Base-by-base conservation (phyloP, 2,888 invertebrate species). In the Allolobophora icterica region DNA sequence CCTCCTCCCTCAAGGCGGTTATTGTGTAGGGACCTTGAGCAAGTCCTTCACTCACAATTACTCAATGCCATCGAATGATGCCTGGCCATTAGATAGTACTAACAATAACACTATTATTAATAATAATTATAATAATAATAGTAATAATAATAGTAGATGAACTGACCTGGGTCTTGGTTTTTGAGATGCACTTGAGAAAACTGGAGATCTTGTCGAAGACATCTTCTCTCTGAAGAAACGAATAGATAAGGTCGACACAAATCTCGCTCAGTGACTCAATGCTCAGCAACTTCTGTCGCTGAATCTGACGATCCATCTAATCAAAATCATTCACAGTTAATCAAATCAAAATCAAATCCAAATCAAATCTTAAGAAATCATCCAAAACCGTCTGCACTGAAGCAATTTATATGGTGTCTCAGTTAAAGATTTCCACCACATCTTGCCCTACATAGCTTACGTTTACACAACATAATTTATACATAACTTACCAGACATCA, bases 221-320 rank as follows among this genome's bases (percentile, higher is more conserved):
- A 84, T 96, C 96, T 92, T 97, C 97, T 0, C 97, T 96, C 92
- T 98, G 96, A 94, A 96, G 97, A 91, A 97, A 96, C 35, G 96
- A 97, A 45, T 96, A 97, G 89, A 97, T 96, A 94, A 96, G 97
- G 90, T 97, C 97, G 93, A 97, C 97, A 0, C 97, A 96, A 95
- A 97, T 97, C 24, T 97, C 96, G 93, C 97, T 97, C 0, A 97
- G 96, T 89, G 96, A 96, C 93, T 96, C 96, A 30, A 96, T 96
- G 93, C 96, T 96, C 96, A 96, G 89, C 84, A 83, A 35, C 40
- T 89, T 35, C 42, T 38, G 42, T 40, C n/a, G 19, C n/a, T 84
- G 52, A 40, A 45, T 58, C 42, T 45, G 45, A 89, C 38, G 45
- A 58, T 33, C 33, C 84, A 21, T 84, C 45, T 52, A 34, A 34